Conservation (phyloP, 2,113 vertebrate species). For the Miniopterus natalensis region DNA sequence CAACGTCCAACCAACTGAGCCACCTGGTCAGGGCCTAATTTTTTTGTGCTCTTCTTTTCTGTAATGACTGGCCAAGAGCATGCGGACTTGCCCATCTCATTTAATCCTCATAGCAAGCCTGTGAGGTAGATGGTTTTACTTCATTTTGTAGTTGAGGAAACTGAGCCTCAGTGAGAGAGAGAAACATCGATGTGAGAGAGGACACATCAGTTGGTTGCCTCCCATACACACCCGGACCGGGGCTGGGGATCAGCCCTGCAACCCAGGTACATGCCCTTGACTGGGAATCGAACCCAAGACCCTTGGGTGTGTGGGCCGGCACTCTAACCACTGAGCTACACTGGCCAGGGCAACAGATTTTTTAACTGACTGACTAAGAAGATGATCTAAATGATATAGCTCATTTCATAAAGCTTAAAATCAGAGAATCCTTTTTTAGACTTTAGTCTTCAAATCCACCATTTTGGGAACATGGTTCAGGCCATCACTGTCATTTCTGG, state of each 20-base stretch:
- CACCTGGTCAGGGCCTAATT: neutral
- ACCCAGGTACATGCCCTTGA: neutral
- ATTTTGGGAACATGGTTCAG: neutral
- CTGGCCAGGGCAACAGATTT: neutral
- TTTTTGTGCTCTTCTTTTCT: neutral
- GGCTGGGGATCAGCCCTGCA: neutral
- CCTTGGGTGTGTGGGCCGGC: neutral
- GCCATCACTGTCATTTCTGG: slow-evolving; percentile 37
- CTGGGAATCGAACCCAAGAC: neutral
- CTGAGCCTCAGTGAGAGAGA: neutral
- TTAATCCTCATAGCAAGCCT: neutral
- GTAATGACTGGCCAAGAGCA: neutral
- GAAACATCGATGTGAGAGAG: neutral
- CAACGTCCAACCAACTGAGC: too few relatives aligned
- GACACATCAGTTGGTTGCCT: neutral
- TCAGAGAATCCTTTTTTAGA: slow-evolving; percentile 20
- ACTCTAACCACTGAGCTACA: neutral
- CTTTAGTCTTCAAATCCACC: neutral
- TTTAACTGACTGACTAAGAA: neutral
- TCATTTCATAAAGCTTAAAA: slow-evolving; percentile 44
- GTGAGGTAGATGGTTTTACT: neutral
- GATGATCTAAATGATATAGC: neutral
- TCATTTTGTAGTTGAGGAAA: neutral
- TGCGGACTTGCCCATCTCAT: neutral
- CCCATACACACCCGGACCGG: too few relatives aligned